Base-by-base conservation (phyloP, 2,797 vertebrate genomes). In the Neosalanx taihuensis region DNA sequence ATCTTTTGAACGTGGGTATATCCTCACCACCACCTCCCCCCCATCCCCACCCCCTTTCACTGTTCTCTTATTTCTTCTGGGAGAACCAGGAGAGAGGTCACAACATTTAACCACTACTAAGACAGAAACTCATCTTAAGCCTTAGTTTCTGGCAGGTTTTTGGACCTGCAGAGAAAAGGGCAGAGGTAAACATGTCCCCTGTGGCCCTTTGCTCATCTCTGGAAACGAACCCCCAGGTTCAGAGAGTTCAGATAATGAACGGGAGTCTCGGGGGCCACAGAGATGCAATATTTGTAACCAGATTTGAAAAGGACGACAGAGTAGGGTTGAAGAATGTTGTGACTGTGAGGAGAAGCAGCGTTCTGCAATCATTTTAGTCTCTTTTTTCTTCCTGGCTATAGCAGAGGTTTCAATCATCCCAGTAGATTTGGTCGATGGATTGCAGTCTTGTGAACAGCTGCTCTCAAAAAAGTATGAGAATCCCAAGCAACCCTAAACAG, bases 241-340 rank as follows among this genome's bases (percentile, higher is more conserved):
- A 41, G 51, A 78, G 81, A 64, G 73, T 23, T 41, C 15, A 53
- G 61, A 67, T 71, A 80, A 80, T 73, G 58, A 69, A 76, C 73
- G 73, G 67, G 41, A 56, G 31, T 35, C 59, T 30, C 9, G 53
- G 72, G 72, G 72, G 66, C 26, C 70, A 74, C 6, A 60, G 74
- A 77, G 61, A 77, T 64, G 79, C 70, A 76, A 73, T 75, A 73
- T 78, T 82, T 75, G 64, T 66, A 77, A 59, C 73, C 65, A 75
- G 62, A 70, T 72, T 80, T 71, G 58, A 67, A 56, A 79, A 69
- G 70, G 35, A 72, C 53, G 59, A 70, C 63, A 67, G 62, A 82
- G 71, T 67, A 75, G 69, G 53, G 30, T 49, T 31, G 31, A 30
- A 17, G 4, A 46, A 26, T 61, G 31, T 53, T 15, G 23, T 56